These are phyloP conservation scores for Papilio polyxenes DNA, from an alignment of 1,140 invertebrate species.

Conservation along the genomic window DNA sequence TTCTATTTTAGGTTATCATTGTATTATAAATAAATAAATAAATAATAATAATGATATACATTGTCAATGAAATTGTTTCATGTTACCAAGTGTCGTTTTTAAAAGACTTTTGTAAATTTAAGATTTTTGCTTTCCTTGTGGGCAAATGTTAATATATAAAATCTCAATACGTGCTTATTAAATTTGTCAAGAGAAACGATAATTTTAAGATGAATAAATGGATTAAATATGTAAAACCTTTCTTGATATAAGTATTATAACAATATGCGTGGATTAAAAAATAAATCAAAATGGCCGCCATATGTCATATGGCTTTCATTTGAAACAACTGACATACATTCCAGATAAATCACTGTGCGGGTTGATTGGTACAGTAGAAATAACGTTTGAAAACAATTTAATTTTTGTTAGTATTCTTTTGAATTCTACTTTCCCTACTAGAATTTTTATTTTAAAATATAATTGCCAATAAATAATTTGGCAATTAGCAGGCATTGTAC, in stretches of 20 bases:
- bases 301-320: slow-evolving; percentile 15
- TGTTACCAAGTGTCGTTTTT: neutral
- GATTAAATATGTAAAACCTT: slow-evolving; percentile 1
- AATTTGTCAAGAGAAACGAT: too few species aligned
- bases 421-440: neutral
- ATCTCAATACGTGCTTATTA: neutral
- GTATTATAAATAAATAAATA: too few species aligned
- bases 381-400: neutral
- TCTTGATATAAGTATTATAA: neutral
- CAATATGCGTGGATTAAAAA: neutral
- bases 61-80: neutral
- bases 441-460: neutral
- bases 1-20: too few species aligned
- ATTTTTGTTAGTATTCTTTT: neutral
- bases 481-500: neutral
- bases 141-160: neutral
- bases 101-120: neutral
- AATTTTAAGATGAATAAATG: too few species aligned
- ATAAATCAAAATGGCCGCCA: slow-evolving; percentile 25
- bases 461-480: too few species aligned
- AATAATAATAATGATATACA: neutral
- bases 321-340: slow-evolving; percentile 15
- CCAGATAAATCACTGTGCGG: slow-evolving; percentile 9
- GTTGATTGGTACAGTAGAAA: neutral
- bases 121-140: neutral